Percentiles rank a stretch among this genome's conserved stretches.
Conservation (phyloP, 2,113 vertebrate species). For the Myotis brandtii region DNA sequence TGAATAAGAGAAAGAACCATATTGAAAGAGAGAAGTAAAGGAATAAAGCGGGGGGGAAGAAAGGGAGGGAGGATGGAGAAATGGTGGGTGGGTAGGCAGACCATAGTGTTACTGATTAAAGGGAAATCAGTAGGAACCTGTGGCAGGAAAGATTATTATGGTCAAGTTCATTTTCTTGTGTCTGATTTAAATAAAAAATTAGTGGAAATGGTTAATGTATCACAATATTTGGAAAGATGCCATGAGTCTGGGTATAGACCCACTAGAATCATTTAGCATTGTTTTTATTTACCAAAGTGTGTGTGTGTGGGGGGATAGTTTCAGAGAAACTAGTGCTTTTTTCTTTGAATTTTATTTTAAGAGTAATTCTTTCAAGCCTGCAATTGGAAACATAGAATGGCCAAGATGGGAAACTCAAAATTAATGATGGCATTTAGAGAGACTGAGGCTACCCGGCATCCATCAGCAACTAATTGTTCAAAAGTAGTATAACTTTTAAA, state of each 20-base stretch:
- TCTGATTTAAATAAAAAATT: conserved; percentile 65
- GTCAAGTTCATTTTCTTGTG: conserved; percentile 28
- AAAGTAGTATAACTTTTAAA: neutral
- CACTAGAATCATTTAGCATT: neutral
- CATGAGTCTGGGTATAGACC: neutral
- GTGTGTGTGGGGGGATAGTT: neutral
- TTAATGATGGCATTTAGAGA: neutral
- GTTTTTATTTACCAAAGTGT: neutral
- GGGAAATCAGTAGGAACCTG: conserved; percentile 55
- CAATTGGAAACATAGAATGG: conserved; percentile 66
- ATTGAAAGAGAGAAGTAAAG: neutral
- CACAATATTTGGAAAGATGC: neutral
- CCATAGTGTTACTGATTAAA: conserved; percentile 25
- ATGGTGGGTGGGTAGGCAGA: neutral
- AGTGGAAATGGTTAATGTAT: neutral
- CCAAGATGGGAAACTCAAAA: neutral
- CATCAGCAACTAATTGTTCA: neutral
- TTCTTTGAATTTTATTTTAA: neutral
- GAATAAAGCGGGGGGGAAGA: neutral
- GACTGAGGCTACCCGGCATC: neutral
- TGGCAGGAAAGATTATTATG: conserved; percentile 44
- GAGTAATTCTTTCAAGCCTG: conserved; percentile 55
- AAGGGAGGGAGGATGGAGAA: neutral
- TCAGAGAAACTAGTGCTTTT: conserved; percentile 1
- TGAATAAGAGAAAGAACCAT: neutral